Percentiles rank a stretch among this genome's conserved stretches.
Evolutionary conservation across 1,140 invertebrate genomes (phyloP).

Genomic region (Euura saliciscinereae): DNA sequence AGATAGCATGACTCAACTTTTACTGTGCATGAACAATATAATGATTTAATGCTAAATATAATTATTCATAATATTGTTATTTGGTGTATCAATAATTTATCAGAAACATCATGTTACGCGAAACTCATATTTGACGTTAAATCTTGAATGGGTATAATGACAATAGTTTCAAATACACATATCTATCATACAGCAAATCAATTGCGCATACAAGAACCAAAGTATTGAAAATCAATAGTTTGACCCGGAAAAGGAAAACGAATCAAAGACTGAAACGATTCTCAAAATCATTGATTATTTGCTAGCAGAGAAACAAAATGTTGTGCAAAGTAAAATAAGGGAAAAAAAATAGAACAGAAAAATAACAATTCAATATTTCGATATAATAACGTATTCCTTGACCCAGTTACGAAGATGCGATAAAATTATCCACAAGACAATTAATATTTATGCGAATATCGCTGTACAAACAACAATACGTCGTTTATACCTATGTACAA

Average conservation of each 20-base stretch:
- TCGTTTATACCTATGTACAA: neutral
- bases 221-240: neutral
- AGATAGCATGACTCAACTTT: constrained; percentile 14
- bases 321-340: neutral
- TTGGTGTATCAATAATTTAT: constrained; percentile 7
- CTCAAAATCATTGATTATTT: neutral
- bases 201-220: neutral
- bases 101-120: neutral
- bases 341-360: neutral
- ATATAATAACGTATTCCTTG: neutral
- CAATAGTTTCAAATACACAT: neutral
- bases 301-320: neutral
- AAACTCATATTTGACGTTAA: neutral
- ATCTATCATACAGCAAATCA: neutral
- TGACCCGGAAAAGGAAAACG: neutral
- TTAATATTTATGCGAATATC: neutral
- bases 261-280: neutral
- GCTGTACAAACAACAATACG: neutral
- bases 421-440: neutral
- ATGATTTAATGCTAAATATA: constrained; percentile 13
- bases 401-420: neutral
- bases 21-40: constrained; percentile 18
- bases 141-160: neutral
- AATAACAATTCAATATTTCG: neutral
- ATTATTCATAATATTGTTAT: constrained; percentile 6